Evolutionary conservation across 2,797 vertebrate genomes (phyloP).

Genomic region (Diplodus puntazzo): DNA sequence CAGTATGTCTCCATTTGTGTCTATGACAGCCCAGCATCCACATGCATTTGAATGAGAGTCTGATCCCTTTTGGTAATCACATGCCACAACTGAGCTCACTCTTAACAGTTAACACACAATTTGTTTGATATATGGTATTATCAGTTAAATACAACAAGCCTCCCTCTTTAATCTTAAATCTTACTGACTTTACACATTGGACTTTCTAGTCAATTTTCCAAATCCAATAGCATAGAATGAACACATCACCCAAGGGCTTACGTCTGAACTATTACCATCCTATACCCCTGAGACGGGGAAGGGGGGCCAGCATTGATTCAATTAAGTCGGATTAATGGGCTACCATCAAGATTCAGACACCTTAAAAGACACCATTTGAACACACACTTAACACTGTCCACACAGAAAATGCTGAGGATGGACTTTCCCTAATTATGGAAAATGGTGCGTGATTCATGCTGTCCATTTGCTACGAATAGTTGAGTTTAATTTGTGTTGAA

Average conservation of each 20-base stretch:
- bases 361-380: constrained; percentile 59
- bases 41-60: constrained; percentile 24
- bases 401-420: constrained; percentile 68
- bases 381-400: constrained; percentile 55
- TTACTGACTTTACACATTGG: constrained; percentile 12
- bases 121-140: constrained; percentile 27
- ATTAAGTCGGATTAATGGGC: constrained; percentile 80
- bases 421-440: constrained; percentile 66
- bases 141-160: constrained; percentile 25
- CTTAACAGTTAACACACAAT: constrained; percentile 14
- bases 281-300: constrained; percentile 58
- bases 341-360: constrained; percentile 68
- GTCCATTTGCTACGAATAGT: constrained; percentile 60
- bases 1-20: constrained; percentile 47
- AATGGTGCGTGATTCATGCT: constrained; percentile 57
- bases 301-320: constrained; percentile 70
- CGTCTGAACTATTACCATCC: constrained; percentile 60
- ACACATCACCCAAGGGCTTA: constrained; percentile 54
- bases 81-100: constrained; percentile 38
- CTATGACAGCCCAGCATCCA: constrained; percentile 35
- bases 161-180: constrained; percentile 30
- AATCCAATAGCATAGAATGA: constrained; percentile 47
- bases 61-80: constrained; percentile 37
- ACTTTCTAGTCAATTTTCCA: constrained; percentile 32
- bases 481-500: constrained; percentile 70